Evolutionary conservation across 2,113 vertebrate genomes (phyloP).

Genomic region (Corythoichthys intestinalis): DNA sequence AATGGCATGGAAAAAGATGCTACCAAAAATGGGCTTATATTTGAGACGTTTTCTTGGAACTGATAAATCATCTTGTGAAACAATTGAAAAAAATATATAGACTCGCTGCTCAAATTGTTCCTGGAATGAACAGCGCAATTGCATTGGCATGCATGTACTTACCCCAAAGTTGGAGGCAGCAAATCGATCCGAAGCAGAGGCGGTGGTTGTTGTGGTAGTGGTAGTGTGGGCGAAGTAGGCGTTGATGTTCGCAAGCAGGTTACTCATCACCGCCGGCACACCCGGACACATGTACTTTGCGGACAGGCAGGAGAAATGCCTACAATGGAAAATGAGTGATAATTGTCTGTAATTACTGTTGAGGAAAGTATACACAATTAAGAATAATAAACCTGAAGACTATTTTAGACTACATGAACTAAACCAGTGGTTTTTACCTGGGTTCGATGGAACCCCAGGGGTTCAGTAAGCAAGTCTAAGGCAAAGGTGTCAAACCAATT

Average conservation of each 20-base stretch:
- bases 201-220: constrained; percentile 89
- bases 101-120: neutral
- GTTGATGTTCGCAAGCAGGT: constrained; percentile 93
- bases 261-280: constrained; percentile 97
- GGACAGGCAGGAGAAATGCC: constrained; percentile 96
- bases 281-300: constrained; percentile 98
- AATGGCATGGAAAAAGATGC: neutral
- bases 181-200: constrained; percentile 94
- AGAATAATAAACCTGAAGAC: neutral
- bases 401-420: neutral
- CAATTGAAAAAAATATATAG: neutral
- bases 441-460: no score
- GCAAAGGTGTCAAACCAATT: no score
- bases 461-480: no score
- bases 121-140: neutral
- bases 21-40: neutral
- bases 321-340: constrained; percentile 60
- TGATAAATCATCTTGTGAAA: neutral
- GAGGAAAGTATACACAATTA: neutral
- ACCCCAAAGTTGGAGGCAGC: constrained; percentile 97
- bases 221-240: constrained; percentile 97
- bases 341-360: constrained; percentile 15
- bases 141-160: constrained; percentile 44
- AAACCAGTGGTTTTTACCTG: neutral
- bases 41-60: neutral